Evolutionary conservation across 1,140 invertebrate genomes (phyloP).

Genomic region (Hypsibius dujardini): DNA sequence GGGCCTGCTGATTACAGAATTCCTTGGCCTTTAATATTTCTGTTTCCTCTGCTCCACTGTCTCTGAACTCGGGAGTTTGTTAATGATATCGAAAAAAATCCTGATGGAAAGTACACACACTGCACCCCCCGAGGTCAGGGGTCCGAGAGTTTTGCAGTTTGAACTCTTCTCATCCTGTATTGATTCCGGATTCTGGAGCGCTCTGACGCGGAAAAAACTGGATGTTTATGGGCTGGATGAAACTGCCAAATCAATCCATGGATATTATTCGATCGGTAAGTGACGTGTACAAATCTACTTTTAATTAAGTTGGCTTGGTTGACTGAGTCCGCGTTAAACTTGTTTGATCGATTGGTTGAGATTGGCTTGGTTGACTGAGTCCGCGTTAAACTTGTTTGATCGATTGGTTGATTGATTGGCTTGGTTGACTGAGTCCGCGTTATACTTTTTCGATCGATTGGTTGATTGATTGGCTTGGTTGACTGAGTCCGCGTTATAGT

Average conservation of each 20-base stretch:
- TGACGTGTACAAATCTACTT: background rate
- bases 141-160: constrained; percentile 32
- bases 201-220: constrained; percentile 65
- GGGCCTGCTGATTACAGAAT: too few species aligned
- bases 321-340: too few species aligned
- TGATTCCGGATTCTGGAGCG: constrained; percentile 75
- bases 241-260: constrained; percentile 44
- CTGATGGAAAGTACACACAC: too few species aligned
- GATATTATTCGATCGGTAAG: constrained; percentile 48
- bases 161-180: constrained; percentile 41
- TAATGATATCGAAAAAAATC: too few species aligned
- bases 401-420: background rate
- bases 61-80: too few species aligned
- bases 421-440: background rate
- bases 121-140: background rate
- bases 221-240: constrained; percentile 68
- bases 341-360: too few species aligned
- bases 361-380: constrained; percentile 26
- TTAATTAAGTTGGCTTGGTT: background rate
- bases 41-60: too few species aligned
- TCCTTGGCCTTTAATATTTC: too few species aligned
- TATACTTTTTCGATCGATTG: constrained; percentile 16
- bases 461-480: background rate
- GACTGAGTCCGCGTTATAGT: constrained; percentile 12
- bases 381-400: constrained; percentile 16